Conservation (phyloP, 2,888 invertebrate genomes). For the Trimorus sp. region DNA sequence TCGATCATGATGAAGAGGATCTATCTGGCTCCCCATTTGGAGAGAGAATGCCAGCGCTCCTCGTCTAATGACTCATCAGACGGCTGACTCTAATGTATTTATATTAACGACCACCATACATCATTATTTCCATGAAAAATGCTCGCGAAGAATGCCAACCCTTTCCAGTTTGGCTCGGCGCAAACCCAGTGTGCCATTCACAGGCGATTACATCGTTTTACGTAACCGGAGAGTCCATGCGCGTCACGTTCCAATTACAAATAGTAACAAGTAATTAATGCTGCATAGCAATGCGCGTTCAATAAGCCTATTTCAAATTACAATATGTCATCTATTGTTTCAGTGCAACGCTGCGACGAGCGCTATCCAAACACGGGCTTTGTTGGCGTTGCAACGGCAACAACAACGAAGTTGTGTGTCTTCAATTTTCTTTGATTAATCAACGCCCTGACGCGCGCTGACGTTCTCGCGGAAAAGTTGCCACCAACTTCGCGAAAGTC, state of each 20-base stretch:
- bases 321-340: constrained; percentile 47
- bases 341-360: constrained; percentile 13
- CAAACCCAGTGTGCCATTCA: background rate
- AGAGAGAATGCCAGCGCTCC: constrained; percentile 54
- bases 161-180: no score
- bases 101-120: constrained; percentile 40
- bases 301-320: constrained; percentile 45
- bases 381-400: constrained; percentile 5
- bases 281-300: constrained; percentile 36
- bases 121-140: constrained; percentile 5
- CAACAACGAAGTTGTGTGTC: background rate
- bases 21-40: constrained; percentile 56
- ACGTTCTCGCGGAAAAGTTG: no score
- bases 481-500: no score
- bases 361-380: constrained; percentile 50
- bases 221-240: constrained; percentile 6
- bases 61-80: constrained; percentile 71
- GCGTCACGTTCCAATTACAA: constrained; percentile 34
- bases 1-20: constrained; percentile 74
- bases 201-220: constrained; percentile 3
- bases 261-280: constrained; percentile 52
- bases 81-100: constrained; percentile 70
- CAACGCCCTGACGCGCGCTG: background rate
- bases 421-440: constrained; percentile 32
- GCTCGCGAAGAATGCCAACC: no score